Evolutionary conservation across 2,797 vertebrate genomes (phyloP), one percentile per base, ranked within the genome.

Genomic region (Urocyon cinereoargenteus): DNA sequence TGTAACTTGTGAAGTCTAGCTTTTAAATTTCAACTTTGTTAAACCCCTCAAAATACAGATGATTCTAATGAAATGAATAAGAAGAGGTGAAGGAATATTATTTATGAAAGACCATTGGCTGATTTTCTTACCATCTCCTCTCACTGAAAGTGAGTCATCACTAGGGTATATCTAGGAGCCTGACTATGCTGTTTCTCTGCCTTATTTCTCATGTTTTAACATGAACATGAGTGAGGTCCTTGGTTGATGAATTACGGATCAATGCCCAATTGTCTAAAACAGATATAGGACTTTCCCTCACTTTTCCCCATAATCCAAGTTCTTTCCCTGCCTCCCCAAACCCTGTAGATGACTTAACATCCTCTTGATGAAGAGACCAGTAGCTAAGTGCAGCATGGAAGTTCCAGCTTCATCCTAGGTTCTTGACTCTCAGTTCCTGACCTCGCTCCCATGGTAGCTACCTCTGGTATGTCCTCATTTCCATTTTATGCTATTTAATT

Each of bases 311-410:
- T 12, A 21, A 28, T 53, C 19, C 9, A n/a, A 34, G 15, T n/a
- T 16, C 5, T n/a, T n/a, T 16, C 5, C 40, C 0, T 31, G 15
- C 1, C 36, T 57, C 28, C 9, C 6, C 10, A 72, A 31, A 5
- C 6, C 14, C 9, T 40, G 31, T 26, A 77, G 6, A 22, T 6
- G n/a, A 57, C 22, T 22, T 49, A 26, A 6, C 22, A 26, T 3
- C 2, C 4, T 19, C 12, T 26, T 19, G 16, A 22, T 40, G 26
- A 40, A 2, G 15, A 57, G 21, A 2, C 13, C 8, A 7, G 1
- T 26, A 4, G 3, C 8, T 22, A 10, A 8, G 1, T 7, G 8
- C 9, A 24, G 15, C 0, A 11, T 31, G 5, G 1, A 10, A 15
- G 0, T 9, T n/a, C 40, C 22, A 28, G 1, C 1, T 16, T 53